Conservation (phyloP, 2,797 vertebrate species). For the Hoplostethus atlanticus region DNA sequence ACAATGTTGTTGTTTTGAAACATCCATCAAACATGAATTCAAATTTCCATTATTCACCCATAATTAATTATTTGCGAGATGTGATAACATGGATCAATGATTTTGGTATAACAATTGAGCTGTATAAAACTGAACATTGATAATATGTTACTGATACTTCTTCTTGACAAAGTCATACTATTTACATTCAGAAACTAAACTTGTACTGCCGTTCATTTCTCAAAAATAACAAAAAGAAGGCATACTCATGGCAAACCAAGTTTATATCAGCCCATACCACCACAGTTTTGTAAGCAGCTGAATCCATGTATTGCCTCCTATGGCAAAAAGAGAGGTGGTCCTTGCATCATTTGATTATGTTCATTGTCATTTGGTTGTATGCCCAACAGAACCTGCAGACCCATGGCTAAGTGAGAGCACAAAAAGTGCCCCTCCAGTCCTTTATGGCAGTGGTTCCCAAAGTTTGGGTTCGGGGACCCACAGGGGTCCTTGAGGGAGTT, state of each 20-base stretch:
- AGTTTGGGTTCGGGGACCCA: no score
- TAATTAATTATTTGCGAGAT: conserved; percentile 25
- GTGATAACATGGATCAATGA: conserved; percentile 20
- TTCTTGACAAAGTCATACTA: conserved; percentile 1
- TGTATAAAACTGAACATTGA: conserved; percentile 11
- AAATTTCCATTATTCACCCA: conserved; percentile 1
- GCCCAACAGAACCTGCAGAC: conserved; percentile 9
- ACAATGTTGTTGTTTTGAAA: no score
- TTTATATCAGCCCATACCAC: neutral
- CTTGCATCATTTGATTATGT: neutral
- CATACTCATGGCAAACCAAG: neutral
- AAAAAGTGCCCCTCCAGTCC: conserved; percentile 13
- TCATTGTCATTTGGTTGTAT: no score
- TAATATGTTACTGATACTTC: neutral
- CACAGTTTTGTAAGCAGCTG: conserved; percentile 1
- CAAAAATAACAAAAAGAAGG: conserved; percentile 14
- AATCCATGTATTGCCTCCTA: conserved; percentile 9
- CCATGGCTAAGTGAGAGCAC: neutral
- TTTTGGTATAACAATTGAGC: conserved; percentile 23
- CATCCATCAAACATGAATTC: no score
- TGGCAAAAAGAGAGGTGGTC: neutral
- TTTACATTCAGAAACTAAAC: conserved; percentile 34
- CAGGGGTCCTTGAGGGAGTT: neutral
- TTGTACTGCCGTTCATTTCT: conserved; percentile 8
- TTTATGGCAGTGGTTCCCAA: no score